Base-by-base conservation (phyloP, 2,888 invertebrate genomes). In the Ctena decussata region DNA sequence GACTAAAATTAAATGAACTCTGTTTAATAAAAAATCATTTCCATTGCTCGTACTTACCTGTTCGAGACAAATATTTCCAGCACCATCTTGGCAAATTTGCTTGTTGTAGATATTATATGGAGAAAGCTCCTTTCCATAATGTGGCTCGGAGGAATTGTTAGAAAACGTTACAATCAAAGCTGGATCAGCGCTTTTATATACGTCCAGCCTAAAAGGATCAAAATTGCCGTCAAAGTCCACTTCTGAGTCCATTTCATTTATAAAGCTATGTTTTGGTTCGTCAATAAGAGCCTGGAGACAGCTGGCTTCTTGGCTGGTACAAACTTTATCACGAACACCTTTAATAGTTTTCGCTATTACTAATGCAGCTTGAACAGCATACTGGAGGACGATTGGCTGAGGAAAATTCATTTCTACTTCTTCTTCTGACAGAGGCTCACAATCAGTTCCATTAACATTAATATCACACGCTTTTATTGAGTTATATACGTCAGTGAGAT, bases 321-420 rank as follows among this genome's bases (percentile, higher is more conserved):
- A 73, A 12, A 27, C 30, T 11, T 35, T 74, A 11, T n/a, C 11
- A 27, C 30, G n/a, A 35, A 74, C 53, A 15, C 37, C 35, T 49
- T 57, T 53, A n/a, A 75, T 75, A 15, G 75, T 60, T 37, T 57
- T 57, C 8, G 57, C 57, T 18, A 53, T 75, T 24, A 37, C 53
- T 1, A 75, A 32, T 2, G 60, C 57, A 1, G 75, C 75, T n/a
- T 75, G 75, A 21, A 75, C 57, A 21, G 75, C 75, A 32, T 75
- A 75, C 30, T 75, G 53, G 6, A 75, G 57, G 21, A 32, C 6
- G n/a, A 27, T 35, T 6, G 75, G 49, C 27, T 75, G 75, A 2
- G 74, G 74, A 27, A 74, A 53, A 35, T 74, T 72, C 2, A 44
- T 1, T 41, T 72, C 44, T 8, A 44, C 24, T 24, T 72, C 44